Base-by-base conservation (phyloP, 2,113 vertebrate genomes). In the Petromus typicus region DNA sequence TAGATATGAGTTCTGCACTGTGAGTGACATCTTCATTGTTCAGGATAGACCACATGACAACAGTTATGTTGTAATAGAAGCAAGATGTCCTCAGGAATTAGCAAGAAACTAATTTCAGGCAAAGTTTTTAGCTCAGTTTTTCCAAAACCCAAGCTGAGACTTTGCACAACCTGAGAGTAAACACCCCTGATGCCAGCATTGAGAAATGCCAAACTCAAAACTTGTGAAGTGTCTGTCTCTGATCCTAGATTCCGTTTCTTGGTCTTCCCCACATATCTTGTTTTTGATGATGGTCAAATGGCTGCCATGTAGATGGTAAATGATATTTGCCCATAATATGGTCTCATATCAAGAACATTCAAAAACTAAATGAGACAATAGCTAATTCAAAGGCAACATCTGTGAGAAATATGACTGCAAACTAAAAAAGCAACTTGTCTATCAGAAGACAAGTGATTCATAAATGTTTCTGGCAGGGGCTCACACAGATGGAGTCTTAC, bases 381-480 rank as follows among this genome's bases (percentile, higher is more conserved):
- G 76, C 82, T 98, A 96, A 97, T 96, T 96, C 89, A 96, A 98
- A 97, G 93, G 96, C 95, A 97, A 96, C 86, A 96, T 97, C 97
- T 98, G 96, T 97, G 91, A 94, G 96, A 98, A 98, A 98, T 95
- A 92, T 95, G 97, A 98, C 87, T 96, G 84, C 95, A 96, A 98
- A 98, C 91, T 82, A 94, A 90, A 86, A 95, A 95, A 97, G 93
- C 92, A 93, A 84, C 13, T 93, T 97, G 93, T 97, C 97, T 98
- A 94, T 98, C 96, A 98, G 95, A 96, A 98, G 97, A 97, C 30
- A 64, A 97, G 95, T 96, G 93, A 98, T 96, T 98, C 94, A 95
- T 95, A 96, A 95, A 97, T 96, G 93, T 95, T 98, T 78, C 98
- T 98, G 96, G 97, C 97, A 98, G 95, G n/a, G 97, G 37, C 96